A percentile compares a stretch with the other conserved stretches of the same genome.
These are phyloP conservation scores for Leiothrix lutea DNA, from an alignment of 2,113 vertebrate species.

Conservation along the genomic window DNA sequence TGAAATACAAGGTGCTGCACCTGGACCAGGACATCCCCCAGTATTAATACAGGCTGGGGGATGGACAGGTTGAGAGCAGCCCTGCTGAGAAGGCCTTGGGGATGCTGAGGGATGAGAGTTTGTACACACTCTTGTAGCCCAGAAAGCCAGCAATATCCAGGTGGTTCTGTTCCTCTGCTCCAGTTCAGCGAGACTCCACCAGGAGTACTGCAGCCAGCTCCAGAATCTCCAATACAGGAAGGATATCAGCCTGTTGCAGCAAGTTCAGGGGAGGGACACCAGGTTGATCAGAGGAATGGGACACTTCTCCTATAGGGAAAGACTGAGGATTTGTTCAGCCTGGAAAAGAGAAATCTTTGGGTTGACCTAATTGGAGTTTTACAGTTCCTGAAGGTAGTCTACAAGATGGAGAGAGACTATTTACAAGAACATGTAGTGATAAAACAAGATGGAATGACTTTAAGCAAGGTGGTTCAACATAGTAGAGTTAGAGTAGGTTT, in stretches of 20 bases:
- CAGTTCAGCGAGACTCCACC: not conserved
- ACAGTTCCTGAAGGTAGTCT: not conserved
- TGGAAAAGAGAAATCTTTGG: not conserved
- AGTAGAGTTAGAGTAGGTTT: not conserved
- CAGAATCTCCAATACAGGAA: not conserved
- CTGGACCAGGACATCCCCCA: rapidly evolving
- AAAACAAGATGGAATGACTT: not conserved
- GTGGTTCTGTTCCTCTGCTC: not conserved
- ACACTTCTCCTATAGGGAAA: not conserved
- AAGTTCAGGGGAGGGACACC: not conserved
- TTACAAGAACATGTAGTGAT: not conserved
- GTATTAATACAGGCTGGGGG: no score
- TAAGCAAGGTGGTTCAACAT: not conserved
- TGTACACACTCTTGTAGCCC: not conserved
- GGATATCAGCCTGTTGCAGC: no score
- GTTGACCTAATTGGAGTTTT: not conserved
- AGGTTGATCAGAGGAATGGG: not conserved
- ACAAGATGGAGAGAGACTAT: no score
- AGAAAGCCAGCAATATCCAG: not conserved
- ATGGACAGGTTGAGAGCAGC: not conserved
- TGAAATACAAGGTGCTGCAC: not conserved
- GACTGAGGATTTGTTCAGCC: not conserved
- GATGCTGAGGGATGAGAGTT: not conserved
- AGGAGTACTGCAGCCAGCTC: not conserved
- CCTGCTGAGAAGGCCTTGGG: no score